These are phyloP conservation scores for Sebastes cheni DNA, from an alignment of 2,797 vertebrate species.

Conservation along the genomic window DNA sequence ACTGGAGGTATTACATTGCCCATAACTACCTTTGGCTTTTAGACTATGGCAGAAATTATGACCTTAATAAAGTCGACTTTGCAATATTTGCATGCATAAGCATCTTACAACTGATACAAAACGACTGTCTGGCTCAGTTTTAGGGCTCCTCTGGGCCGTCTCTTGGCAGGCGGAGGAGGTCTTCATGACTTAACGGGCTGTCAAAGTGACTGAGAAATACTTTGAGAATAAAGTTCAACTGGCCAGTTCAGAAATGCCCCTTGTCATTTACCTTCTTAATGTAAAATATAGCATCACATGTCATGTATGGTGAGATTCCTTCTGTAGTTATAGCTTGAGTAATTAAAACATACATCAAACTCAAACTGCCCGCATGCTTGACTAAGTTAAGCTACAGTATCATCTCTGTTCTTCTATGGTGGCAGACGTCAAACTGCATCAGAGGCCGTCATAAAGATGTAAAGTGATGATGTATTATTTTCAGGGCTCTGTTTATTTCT, in stretches of 20 bases:
- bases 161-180: conserved; percentile 68
- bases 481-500: conserved; percentile 53
- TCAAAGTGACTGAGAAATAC: conserved; percentile 52
- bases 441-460: conserved; percentile 23
- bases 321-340: not conserved
- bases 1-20: conserved; percentile 74
- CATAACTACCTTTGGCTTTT: conserved; percentile 80
- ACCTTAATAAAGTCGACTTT: conserved; percentile 82
- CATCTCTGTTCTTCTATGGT: conserved; percentile 19
- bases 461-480: conserved; percentile 44
- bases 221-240: conserved; percentile 37
- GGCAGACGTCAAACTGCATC: conserved; percentile 32
- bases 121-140: conserved; percentile 75
- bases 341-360: not conserved
- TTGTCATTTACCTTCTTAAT: conserved; percentile 36
- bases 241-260: conserved; percentile 25
- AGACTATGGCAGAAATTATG: conserved; percentile 78
- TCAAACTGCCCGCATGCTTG: not conserved
- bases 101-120: conserved; percentile 74
- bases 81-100: conserved; percentile 82
- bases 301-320: not conserved
- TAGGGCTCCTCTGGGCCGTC: conserved; percentile 58
- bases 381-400: not conserved
- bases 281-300: not conserved
- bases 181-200: conserved; percentile 61